These are phyloP conservation scores for Diprion similis DNA, from an alignment of 1,140 invertebrate genomes.

Conservation along the genomic window DNA sequence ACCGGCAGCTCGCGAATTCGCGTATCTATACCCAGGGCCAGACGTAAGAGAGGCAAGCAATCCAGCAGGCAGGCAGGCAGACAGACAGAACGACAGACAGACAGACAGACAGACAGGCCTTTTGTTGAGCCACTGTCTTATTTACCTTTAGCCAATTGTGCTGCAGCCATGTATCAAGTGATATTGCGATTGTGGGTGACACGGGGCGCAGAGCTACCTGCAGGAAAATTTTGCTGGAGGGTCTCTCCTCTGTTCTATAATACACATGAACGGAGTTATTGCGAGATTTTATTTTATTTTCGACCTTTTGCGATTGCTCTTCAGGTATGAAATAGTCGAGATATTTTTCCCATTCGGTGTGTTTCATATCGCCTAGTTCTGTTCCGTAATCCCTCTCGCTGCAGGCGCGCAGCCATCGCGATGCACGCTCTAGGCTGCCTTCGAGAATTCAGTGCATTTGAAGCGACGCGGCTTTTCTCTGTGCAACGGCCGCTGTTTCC, in stretches of 20 bases:
- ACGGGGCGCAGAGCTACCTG: neutral
- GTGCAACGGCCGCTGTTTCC: too few relatives aligned
- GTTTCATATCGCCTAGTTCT: too few relatives aligned
- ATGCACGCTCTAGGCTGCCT: too few relatives aligned
- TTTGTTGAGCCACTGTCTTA: constrained; percentile 48
- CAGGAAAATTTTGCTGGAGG: neutral
- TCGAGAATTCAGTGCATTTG: too few relatives aligned
- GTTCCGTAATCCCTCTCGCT: too few relatives aligned
- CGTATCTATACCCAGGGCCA: constrained; percentile 2
- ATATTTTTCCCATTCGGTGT: too few relatives aligned
- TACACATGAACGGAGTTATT: neutral
- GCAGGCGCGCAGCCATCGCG: too few relatives aligned
- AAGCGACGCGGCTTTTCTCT: too few relatives aligned
- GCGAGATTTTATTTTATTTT: neutral
- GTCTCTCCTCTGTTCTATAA: neutral
- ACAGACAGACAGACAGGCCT: constrained; percentile 26
- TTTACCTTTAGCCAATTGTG: constrained; percentile 48
- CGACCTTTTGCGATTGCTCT: neutral
- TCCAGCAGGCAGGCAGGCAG: too few relatives aligned
- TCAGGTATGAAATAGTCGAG: too few relatives aligned
- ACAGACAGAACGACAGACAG: neutral
- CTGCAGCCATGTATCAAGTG: constrained; percentile 4
- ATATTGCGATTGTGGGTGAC: constrained; percentile 11
- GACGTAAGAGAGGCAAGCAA: constrained; percentile 8
- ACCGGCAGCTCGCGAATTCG: constrained; percentile 19